These are phyloP conservation scores for Geococcyx californianus DNA, from an alignment of 2,113 vertebrate species.

Conservation along the genomic window DNA sequence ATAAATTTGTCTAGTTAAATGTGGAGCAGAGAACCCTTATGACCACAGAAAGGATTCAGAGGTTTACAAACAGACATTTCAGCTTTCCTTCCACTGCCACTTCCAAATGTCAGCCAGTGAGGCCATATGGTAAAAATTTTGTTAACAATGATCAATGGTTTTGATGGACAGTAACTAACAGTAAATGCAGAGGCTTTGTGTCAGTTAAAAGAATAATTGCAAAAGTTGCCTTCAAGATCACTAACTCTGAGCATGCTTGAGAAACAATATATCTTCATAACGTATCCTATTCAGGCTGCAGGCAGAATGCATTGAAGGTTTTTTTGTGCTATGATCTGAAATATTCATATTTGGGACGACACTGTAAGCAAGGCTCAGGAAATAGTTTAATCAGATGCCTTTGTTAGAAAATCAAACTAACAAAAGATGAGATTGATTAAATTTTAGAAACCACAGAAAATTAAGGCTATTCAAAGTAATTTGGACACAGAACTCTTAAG, in stretches of 20 bases:
- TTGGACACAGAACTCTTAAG: not conserved
- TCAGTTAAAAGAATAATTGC: not conserved
- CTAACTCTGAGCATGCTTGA: not conserved
- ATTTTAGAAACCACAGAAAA: slow-evolving; percentile 37
- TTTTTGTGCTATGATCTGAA: not conserved
- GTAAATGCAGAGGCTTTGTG: not conserved
- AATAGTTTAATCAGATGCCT: slow-evolving; percentile 35
- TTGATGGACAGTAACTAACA: not conserved
- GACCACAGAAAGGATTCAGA: not conserved
- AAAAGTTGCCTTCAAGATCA: not conserved
- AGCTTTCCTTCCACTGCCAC: not conserved
- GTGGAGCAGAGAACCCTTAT: not conserved
- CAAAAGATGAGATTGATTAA: slow-evolving; percentile 48
- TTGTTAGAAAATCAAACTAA: slow-evolving; percentile 39
- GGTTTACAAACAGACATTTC: not conserved
- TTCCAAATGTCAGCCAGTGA: not conserved
- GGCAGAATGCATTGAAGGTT: not conserved
- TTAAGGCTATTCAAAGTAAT: slow-evolving; percentile 51
- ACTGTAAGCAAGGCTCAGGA: slow-evolving; percentile 4
- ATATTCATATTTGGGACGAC: not conserved
- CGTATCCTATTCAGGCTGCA: not conserved
- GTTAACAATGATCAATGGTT: not conserved
- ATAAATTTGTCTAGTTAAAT: not conserved
- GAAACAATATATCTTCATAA: not conserved
- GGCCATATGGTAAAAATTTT: not conserved